Evolutionary conservation across 2,888 invertebrate species (phyloP), one percentile per base, ranked within the genome.

Genomic region (Tetranychus truncatus): DNA sequence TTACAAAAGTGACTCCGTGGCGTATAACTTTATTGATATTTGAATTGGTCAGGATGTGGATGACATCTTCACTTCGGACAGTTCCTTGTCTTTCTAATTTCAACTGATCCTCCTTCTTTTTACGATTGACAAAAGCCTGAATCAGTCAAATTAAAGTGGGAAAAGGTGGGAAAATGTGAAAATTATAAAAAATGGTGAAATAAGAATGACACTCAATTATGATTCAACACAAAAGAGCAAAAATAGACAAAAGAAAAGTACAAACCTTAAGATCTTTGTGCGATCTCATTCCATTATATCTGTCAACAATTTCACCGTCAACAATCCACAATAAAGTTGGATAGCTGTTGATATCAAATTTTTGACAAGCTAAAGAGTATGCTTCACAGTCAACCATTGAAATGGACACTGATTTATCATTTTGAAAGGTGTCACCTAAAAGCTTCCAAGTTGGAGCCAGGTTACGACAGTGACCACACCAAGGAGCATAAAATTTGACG

Each of bases 381-480:
- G 88, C 87, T 44, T 91, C 89, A 80, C 95, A 95, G 82, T 95
- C 94, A 45, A 95, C 86, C 82, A 91, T 91, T 1, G 89, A 88
- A 78, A 94, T 88, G 77, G 87, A 87, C 20, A 91, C 88, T 76
- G 86, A 85, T 24, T 86, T 84, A 79, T 89, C 88, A 79, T 87
- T 85, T 76, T 87, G 85, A 78, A 89, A 87, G 67, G 87, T 86
- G 71, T 87, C 86, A 0, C 90, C 92, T 72, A 95, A 83, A 34
- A 82, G 78, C 65, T 91, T 89, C 94, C 94, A 95, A 0, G 87
- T 86, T 11, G 92, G 91, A 0, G 91, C 91, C 80, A 94, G 83
- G 81, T 86, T 88, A 88, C 92, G 0, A 94, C 34, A 34, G 34
- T 34, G 34, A 34, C 34, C 34, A 5, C 34, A 34, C 34, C 34